Percentiles rank a stretch among this genome's conserved stretches.
Conservation (phyloP, 64 coral and sea anemone species). For the Montipora foliosa region DNA sequence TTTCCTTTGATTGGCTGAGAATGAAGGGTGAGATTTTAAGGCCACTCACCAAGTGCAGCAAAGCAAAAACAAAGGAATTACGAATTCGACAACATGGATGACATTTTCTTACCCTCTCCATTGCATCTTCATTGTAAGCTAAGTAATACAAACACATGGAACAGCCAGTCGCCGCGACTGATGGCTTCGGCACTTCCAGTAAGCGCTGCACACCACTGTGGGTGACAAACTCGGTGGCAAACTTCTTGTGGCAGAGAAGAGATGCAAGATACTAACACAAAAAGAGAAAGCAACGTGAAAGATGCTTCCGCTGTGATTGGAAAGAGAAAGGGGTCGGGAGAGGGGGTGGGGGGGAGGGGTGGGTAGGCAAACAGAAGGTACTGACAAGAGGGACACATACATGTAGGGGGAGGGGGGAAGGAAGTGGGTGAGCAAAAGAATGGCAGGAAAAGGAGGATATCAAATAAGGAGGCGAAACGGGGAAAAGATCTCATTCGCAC, state of each 20-base stretch:
- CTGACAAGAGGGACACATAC: neutral
- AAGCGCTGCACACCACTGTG: conserved; percentile 87
- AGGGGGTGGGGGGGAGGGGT: neutral
- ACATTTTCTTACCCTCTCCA: conserved; percentile 83
- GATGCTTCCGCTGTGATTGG: too few species aligned
- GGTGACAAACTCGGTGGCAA: conserved; percentile 97
- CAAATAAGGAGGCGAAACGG: too few species aligned
- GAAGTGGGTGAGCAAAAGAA: neutral
- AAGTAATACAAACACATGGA: conserved; percentile 99
- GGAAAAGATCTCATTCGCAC: too few species aligned
- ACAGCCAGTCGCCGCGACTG: conserved; percentile 88
- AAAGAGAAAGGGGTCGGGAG: neutral
- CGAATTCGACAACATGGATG: neutral
- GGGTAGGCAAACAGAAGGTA: too few species aligned
- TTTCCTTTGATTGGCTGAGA: too few species aligned
- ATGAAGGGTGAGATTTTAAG: too few species aligned
- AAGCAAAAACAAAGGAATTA: too few species aligned
- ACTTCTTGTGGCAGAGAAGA: conserved; percentile 97
- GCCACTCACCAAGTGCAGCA: too few species aligned
- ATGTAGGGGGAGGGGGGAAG: too few species aligned
- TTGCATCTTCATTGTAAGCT: conserved; percentile 97
- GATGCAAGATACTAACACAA: conserved; percentile 90
- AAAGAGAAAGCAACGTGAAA: neutral
- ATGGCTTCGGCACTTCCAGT: conserved; percentile 88
- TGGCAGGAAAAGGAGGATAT: neutral